Evolutionary conservation across 1,140 invertebrate species (phyloP), one percentile per base, ranked within the genome.

Genomic region (Rhynchophorus ferrugineus): DNA sequence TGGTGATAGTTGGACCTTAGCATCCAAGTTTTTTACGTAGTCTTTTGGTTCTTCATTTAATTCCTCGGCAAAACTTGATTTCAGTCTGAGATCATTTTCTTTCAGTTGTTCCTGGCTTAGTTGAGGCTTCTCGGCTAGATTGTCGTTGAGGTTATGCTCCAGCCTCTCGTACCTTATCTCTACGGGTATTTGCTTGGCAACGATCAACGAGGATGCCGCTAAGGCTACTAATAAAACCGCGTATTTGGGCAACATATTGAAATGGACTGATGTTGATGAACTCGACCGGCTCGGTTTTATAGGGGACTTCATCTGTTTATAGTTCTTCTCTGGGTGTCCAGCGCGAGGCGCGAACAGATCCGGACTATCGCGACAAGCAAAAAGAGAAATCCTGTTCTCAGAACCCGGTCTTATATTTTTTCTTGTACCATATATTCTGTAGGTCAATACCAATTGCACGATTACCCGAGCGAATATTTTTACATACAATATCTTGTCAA

Each of bases 181-280:
- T 56, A 65, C 69, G 53, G 65, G 70, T 58, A 71, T 65, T 44
- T 56, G 55, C 46, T 44, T 54, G 16, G 53, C 49, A 38, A 22
- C 54, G 7, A 18, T 49, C 43, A 34, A 51, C 21, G 21, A 47
- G 9, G 24, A 58, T 39, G 49, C 35, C n/a, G 44, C 24, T 11
- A 21, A 21, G 39, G 54, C 45, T 14, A 56, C 6, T 20, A 45
- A 29, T 44, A 47, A 49, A 39, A 54, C 38, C 19, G 33, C 41
- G 52, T 18, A 58, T 49, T 54, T 58, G 54, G 14, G 35, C 38
- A 44, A 36, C 48, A 58, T 55, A 39, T 24, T 52, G 51, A 35
- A 35, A 41, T 18, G 29, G 51, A 54, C 20, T 42, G 35, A 38
- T 13, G 20, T 24, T 42, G 61, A 60, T 63, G 53, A 54, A 57